phyloP scores from a whole-genome alignment of 2,888 invertebrate species.

The Isotomurus palustris region DNA sequence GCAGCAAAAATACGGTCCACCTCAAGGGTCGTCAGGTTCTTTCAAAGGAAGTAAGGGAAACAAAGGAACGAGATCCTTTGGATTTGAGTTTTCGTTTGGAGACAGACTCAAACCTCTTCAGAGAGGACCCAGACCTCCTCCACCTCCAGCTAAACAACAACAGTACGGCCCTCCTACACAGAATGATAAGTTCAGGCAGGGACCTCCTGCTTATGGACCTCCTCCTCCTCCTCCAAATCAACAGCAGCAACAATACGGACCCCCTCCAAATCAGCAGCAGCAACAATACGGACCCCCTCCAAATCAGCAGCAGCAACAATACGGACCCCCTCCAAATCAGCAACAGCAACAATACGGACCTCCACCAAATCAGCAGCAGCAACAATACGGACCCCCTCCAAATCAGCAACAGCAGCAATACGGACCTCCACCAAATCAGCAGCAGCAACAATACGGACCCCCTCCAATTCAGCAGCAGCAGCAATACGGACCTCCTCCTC shows the following conservation, averaged over 20 bases:
- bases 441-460: not conserved
- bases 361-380: too few relatives aligned
- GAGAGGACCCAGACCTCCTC: too few relatives aligned
- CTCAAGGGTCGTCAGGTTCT: too few relatives aligned
- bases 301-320: not conserved
- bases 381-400: too few relatives aligned
- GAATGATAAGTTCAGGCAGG: not conserved
- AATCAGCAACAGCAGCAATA: not conserved
- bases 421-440: too few relatives aligned
- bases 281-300: not conserved
- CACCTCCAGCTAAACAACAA: not conserved
- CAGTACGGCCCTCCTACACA: not conserved
- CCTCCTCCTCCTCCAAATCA: not conserved
- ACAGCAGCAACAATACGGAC: not conserved
- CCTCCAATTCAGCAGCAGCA: not conserved
- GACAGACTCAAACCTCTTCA: too few relatives aligned
- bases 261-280: not conserved
- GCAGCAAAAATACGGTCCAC: slow-evolving; percentile 1
- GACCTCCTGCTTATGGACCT: not conserved
- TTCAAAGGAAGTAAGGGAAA: too few relatives aligned
- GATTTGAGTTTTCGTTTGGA: too few relatives aligned
- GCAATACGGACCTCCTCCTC: too few relatives aligned
- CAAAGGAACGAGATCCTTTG: too few relatives aligned
- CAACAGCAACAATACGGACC: not conserved
- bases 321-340: not conserved